phyloP scores from a whole-genome alignment of 2,888 invertebrate genomes.

The Cistogaster globosa region DNA sequence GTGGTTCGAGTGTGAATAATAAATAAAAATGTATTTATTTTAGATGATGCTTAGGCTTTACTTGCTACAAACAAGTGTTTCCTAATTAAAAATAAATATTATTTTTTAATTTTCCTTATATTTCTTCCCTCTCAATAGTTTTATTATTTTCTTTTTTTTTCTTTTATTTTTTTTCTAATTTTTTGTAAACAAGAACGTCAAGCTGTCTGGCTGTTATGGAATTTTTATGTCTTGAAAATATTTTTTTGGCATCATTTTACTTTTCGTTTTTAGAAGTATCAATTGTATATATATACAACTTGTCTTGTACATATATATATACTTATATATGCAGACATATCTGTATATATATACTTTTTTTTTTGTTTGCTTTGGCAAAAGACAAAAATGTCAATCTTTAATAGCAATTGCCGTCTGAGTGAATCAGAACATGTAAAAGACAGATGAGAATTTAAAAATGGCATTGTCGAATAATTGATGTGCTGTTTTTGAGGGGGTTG shows the following conservation, averaged over 20 bases:
- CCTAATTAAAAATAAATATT: constrained; percentile 66
- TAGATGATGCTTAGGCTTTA: constrained; percentile 15
- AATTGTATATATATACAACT: neutral
- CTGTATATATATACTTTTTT: neutral
- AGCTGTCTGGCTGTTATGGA: constrained; percentile 64
- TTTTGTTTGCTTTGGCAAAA: neutral
- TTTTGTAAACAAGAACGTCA: constrained; percentile 53
- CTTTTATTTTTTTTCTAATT: neutral
- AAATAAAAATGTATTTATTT: constrained; percentile 1
- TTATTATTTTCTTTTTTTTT: neutral
- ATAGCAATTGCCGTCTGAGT: constrained; percentile 25
- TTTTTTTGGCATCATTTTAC: constrained; percentile 56
- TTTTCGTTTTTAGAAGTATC: constrained; percentile 13
- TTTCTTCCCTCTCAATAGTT: constrained; percentile 3
- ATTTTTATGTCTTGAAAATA: constrained; percentile 30
- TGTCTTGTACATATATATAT: neutral
- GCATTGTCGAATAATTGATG: constrained; percentile 22
- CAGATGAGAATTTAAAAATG: constrained; percentile 5
- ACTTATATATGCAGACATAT: neutral
- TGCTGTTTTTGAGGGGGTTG: neutral
- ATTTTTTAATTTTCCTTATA: constrained; percentile 39
- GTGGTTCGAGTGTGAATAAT: constrained; percentile 19
- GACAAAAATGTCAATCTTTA: constrained; percentile 20
- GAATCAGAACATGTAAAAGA: constrained; percentile 29
- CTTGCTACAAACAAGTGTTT: constrained; percentile 22